Base-by-base conservation (phyloP, 2,888 invertebrate species). In the Pseudanteris insignis region DNA sequence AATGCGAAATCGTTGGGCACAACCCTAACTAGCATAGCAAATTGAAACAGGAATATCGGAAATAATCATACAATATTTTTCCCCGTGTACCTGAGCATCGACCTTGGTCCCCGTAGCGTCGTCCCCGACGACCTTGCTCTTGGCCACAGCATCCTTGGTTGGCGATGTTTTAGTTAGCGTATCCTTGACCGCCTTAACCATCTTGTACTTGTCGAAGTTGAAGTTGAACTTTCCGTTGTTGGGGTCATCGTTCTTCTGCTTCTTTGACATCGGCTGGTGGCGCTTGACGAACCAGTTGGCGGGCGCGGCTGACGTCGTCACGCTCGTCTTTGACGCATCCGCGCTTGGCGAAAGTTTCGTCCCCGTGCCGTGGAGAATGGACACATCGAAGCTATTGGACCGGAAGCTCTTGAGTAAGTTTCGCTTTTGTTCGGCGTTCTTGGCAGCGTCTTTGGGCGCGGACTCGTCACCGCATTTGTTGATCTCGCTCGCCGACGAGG, bases 381-480 rank as follows among this genome's bases (percentile, higher is more conserved):
- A 91, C 0, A 91, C 87, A 77, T 92, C 92, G 71, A 92, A 92
- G 78, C 92, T 92, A 79, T 91, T 92, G 9, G 92, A 92, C 44
- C 92, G 87, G 76, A 86, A 89, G 64, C 87, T 89, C 63, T 86
- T 87, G 50, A 89, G 81, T 41, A 85, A 83, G 59, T 82, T 83
- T 13, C 84, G 80, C 64, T 84, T 85, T 51, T 86, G 86, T 53
- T 83, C 83, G 47, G 74, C 60, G 7, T 68, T 73, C 55, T 76
- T 71, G 6, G 58, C 41, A 18, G 51, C 29, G 18, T 48, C 60
- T 6, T 26, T 37, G 14, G n/a, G 9, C 7, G 68, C 48, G 7
- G 43, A 11, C 29, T 71, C 72, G 0, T 69, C 63, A 15, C 67
- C 88, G 73, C 87, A 88, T 76, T 86, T 84, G 74, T 89, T 87